Evolutionary conservation across 1,140 invertebrate genomes (phyloP).

Genomic region (Aphelenchoides fujianensis): DNA sequence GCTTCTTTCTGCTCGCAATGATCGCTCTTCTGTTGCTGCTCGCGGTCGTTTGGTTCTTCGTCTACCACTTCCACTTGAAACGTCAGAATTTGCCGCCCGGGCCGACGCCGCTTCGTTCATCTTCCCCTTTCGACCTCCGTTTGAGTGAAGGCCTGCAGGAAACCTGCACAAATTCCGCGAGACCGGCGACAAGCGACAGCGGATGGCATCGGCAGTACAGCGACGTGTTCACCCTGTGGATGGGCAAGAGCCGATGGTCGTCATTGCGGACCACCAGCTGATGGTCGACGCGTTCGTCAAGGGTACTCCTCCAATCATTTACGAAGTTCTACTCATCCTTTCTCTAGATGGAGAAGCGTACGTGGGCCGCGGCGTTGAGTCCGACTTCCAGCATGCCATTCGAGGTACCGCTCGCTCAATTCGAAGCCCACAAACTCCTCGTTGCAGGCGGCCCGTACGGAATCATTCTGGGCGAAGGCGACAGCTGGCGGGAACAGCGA

Average conservation of each 20-base stretch:
- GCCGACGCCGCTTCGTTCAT: constrained; percentile 25
- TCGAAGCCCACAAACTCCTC: no score
- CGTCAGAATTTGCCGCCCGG: constrained; percentile 33
- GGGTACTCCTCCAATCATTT: constrained; percentile 29
- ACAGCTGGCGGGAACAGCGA: constrained; percentile 77
- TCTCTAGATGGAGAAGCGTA: no score
- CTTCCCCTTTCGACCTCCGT: background rate
- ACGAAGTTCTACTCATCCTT: no score
- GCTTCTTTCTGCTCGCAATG: no score
- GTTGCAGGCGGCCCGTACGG: constrained; percentile 21
- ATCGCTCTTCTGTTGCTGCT: no score
- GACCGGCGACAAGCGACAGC: constrained; percentile 33
- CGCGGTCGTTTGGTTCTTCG: constrained; percentile 7
- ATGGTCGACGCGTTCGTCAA: constrained; percentile 37
- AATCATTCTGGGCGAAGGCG: constrained; percentile 69
- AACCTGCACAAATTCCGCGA: constrained; percentile 25
- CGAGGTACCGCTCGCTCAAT: background rate
- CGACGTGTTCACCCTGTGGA: constrained; percentile 35
- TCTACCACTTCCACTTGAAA: constrained; percentile 37
- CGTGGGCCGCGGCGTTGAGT: no score
- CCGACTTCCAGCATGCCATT: background rate
- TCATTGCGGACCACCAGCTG: constrained; percentile 26
- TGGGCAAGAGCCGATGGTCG: constrained; percentile 33
- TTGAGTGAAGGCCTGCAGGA: constrained; percentile 24
- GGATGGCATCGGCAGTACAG: constrained; percentile 31